A percentile compares a stretch with the other conserved stretches of the same genome.
Evolutionary conservation across 2,113 vertebrate species (phyloP).

Genomic region (Tichodroma muraria): DNA sequence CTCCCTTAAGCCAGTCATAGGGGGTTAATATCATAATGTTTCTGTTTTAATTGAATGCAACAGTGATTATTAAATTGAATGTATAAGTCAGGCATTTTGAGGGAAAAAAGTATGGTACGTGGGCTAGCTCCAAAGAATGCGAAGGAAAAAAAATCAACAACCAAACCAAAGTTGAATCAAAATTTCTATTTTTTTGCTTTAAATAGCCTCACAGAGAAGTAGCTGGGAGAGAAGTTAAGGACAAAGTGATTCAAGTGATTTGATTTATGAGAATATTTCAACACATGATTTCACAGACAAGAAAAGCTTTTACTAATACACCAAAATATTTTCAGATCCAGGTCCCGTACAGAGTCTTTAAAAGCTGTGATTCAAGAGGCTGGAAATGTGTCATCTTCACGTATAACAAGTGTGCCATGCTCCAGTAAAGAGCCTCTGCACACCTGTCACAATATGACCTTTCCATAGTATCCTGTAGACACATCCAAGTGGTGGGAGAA

Average conservation of each 20-base stretch:
- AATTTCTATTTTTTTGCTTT: background rate
- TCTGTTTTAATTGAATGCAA: background rate
- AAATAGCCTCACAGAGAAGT: background rate
- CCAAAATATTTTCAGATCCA: background rate
- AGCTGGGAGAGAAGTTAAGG: background rate
- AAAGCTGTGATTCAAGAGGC: background rate
- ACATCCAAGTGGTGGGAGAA: background rate
- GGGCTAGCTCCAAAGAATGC: background rate
- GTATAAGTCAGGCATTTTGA: background rate
- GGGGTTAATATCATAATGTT: background rate
- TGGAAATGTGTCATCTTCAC: background rate
- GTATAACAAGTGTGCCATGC: background rate
- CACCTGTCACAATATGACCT: background rate
- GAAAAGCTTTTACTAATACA: background rate
- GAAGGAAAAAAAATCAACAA: background rate
- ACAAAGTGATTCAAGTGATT: background rate
- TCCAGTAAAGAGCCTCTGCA: background rate
- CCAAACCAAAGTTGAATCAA: background rate
- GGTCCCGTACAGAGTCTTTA: background rate
- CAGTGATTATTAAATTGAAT: background rate
- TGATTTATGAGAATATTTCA: background rate
- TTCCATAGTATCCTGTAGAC: background rate
- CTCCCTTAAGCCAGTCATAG: background rate
- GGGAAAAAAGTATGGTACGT: background rate
- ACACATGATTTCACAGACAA: background rate